phyloP scores from a whole-genome alignment of 2,797 vertebrate species.

The Pelodytes ibericus region DNA sequence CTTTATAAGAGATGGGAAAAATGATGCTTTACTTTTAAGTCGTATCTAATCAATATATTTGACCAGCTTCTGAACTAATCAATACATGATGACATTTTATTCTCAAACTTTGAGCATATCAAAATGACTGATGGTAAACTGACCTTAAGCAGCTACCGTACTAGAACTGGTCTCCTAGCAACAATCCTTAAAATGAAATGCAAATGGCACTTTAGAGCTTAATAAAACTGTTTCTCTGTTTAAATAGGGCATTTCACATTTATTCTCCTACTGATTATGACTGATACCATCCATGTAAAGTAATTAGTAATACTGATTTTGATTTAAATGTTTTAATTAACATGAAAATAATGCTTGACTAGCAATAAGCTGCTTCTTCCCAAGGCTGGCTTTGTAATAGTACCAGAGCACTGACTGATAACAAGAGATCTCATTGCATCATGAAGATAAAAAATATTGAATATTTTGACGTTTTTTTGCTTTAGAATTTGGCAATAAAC shows the following conservation, averaged over 20 bases:
- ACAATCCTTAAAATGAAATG: slow-evolving; percentile 67
- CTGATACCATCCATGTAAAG: slow-evolving; percentile 42
- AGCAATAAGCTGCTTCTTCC: slow-evolving; percentile 29
- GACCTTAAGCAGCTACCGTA: slow-evolving; percentile 65
- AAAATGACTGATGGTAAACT: slow-evolving; percentile 62
- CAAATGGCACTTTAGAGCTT: slow-evolving; percentile 59
- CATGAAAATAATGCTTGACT: slow-evolving; percentile 45
- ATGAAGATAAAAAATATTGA: slow-evolving; percentile 4
- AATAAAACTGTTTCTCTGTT: slow-evolving; percentile 52
- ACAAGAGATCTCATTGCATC: slow-evolving; percentile 6
- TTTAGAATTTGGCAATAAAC: slow-evolving; percentile 3
- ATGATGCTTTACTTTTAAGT: slow-evolving; percentile 41
- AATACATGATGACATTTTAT: slow-evolving; percentile 64
- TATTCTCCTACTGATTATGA: slow-evolving; percentile 36
- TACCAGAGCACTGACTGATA: slow-evolving; percentile 5
- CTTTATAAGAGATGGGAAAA: not conserved
- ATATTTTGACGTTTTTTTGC: not conserved
- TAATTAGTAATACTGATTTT: slow-evolving; percentile 45
- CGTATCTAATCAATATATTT: slow-evolving; percentile 44
- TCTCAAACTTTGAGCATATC: slow-evolving; percentile 62
- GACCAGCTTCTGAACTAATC: slow-evolving; percentile 26
- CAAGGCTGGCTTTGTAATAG: slow-evolving; percentile 23
- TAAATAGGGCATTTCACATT: slow-evolving; percentile 49
- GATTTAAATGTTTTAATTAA: slow-evolving; percentile 48
- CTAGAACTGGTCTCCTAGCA: slow-evolving; percentile 76